A percentile compares a stretch with the other conserved stretches of the same genome.
Evolutionary conservation across 2,113 vertebrate species (phyloP).

Genomic region (Macrotis lagotis): DNA sequence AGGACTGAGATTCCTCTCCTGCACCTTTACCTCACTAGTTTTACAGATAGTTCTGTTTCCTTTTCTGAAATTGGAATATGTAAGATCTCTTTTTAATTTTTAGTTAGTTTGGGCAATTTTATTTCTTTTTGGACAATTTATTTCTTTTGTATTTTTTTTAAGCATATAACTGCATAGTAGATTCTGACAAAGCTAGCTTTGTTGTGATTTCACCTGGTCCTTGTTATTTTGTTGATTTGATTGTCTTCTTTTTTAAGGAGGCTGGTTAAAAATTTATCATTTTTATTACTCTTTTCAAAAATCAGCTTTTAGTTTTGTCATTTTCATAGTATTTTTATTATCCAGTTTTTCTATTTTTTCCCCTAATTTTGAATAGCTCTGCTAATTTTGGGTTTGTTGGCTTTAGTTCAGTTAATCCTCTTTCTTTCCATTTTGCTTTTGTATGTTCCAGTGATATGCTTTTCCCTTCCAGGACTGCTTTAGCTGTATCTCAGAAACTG

Average conservation of each 20-base stretch:
- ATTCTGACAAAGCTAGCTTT: neutral
- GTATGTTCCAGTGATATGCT: neutral
- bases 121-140: neutral
- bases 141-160: neutral
- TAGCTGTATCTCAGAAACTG: neutral
- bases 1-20: neutral
- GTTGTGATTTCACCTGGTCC: neutral
- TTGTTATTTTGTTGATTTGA: neutral
- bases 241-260: neutral
- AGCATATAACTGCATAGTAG: neutral
- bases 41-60: neutral
- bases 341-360: neutral
- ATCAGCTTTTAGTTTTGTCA: neutral
- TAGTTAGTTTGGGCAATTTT: neutral
- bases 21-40: neutral
- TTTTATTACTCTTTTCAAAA: neutral
- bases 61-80: neutral
- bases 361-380: neutral
- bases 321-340: neutral
- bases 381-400: neutral
- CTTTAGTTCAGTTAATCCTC: neutral
- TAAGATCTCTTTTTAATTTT: neutral
- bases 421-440: neutral
- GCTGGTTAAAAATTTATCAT: neutral
- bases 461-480: neutral